Conservation (phyloP, 1,140 invertebrate genomes). For the Panulirus ornatus region DNA sequence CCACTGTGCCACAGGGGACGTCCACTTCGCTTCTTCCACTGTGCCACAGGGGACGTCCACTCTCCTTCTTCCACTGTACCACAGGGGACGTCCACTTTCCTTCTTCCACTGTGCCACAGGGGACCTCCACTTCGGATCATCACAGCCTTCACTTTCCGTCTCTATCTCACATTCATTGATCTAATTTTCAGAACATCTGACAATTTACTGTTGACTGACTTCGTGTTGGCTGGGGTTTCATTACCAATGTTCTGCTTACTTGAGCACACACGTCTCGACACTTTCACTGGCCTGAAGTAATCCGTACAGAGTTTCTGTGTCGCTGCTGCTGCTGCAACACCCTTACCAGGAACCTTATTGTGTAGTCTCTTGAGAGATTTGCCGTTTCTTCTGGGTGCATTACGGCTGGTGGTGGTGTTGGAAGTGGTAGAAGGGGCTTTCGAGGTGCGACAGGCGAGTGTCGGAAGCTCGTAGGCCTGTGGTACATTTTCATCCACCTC, state of each 20-base stretch:
- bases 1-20: too few relatives aligned
- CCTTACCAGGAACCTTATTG: neutral
- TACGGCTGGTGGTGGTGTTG: neutral
- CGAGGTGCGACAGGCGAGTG: neutral
- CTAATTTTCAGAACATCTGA: neutral
- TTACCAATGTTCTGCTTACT: neutral
- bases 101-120: too few relatives aligned
- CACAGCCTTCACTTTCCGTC: too few relatives aligned
- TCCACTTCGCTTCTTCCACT: too few relatives aligned
- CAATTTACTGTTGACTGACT: neutral
- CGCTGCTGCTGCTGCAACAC: too few relatives aligned
- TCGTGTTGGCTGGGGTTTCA: neutral
- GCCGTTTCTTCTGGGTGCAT: neutral
- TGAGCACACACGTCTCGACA: neutral
- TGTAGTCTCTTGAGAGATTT: neutral
- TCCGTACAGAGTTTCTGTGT: constrained; percentile 19
- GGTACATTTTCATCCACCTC: neutral
- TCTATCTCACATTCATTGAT: neutral
- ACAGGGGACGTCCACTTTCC: too few relatives aligned
- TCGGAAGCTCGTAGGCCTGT: neutral
- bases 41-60: too few relatives aligned
- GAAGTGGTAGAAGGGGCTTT: neutral
- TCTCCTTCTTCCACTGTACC: too few relatives aligned
- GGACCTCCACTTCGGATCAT: too few relatives aligned
- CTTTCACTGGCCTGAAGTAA: constrained; percentile 14